Evolutionary conservation across 2,888 invertebrate species (phyloP).

Genomic region (Drosophila mimica): DNA sequence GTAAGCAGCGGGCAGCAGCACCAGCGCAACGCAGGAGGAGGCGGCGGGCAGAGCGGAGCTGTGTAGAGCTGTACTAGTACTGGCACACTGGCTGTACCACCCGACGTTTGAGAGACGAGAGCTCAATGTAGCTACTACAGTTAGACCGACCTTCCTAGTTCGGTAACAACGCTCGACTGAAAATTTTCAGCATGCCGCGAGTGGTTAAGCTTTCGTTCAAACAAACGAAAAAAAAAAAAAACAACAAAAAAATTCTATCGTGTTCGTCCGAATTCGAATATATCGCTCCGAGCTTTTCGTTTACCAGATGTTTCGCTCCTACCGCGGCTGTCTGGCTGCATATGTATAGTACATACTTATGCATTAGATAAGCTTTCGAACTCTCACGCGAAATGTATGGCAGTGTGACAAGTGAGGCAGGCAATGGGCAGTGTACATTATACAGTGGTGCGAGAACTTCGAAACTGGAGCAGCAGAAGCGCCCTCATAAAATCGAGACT

Average conservation of each 20-base stretch:
- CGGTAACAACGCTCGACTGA: constrained; percentile 85
- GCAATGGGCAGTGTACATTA: constrained; percentile 41
- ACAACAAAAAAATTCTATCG: constrained; percentile 59
- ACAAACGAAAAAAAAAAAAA: constrained; percentile 20
- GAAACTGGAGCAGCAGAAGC: constrained; percentile 69
- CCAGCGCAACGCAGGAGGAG: constrained; percentile 64
- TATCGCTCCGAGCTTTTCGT: constrained; percentile 62
- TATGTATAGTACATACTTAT: constrained; percentile 2
- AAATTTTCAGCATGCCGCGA: constrained; percentile 82
- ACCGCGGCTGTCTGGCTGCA: constrained; percentile 16
- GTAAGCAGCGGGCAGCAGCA: constrained; percentile 78
- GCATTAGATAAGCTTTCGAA: constrained; percentile 66
- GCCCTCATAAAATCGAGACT: constrained; percentile 7
- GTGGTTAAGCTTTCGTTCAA: constrained; percentile 82
- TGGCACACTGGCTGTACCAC: constrained; percentile 75
- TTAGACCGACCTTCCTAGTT: constrained; percentile 84
- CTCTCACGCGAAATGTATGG: constrained; percentile 74
- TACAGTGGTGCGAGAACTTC: constrained; percentile 67
- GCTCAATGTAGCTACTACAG: constrained; percentile 74
- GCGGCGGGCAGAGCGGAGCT: constrained; percentile 75
- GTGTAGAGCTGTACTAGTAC: constrained; percentile 73
- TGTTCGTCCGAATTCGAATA: constrained; percentile 26
- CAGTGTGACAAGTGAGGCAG: constrained; percentile 81
- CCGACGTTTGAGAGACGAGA: constrained; percentile 79
- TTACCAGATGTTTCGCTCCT: constrained; percentile 56